Evolutionary conservation across 2,797 vertebrate species (phyloP), one percentile per base, ranked within the genome.

Genomic region (Pyrocephalus nanus): DNA sequence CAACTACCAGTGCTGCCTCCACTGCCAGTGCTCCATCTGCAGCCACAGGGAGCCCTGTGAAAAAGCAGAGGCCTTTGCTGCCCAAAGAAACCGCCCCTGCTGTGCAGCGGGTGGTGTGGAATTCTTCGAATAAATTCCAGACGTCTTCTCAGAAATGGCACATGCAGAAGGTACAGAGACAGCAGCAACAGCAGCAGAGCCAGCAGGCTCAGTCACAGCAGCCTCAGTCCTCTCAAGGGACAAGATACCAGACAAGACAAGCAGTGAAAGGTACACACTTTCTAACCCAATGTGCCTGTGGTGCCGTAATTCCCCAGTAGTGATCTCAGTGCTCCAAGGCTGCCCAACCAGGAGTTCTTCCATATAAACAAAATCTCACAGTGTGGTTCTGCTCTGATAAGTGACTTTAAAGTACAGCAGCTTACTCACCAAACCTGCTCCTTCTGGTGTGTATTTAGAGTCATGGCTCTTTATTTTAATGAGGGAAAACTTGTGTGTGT

Each of bases 211-310:
- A 97, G 42, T 96, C 96, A 48, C 97, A 97, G 85, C 98, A 97
- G 94, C 98, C 98, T 96, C 98, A 98, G 97, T 98, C 98, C 85
- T 98, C 98, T 86, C 98, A 99, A 96, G 99, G 99, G 96, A 99
- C 98, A n/a, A 98, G 99, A 96, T 99, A 99, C 79, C 99, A 99
- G 98, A 99, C 99, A 92, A 99, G 99, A 98, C 99, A 99, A 97
- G 98, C 99, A 87, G 98, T 98, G 96, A 99, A 99, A 98, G 99
- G 99, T 99, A 98, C 77, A 93, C 66, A 40, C 69, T 95, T 90
- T 34, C 48, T 96, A 62, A 91, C 78, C 78, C 78, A 82, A 26
- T 88, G 70, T 83, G 73, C 93, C 72, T 61, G 36, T 94, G 88
- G 43, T 96, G 85, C 74, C 69, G 7, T 88, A 73, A 75, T 85